These are phyloP conservation scores for Caenorhabditis wallacei DNA, from an alignment of 2,888 invertebrate genomes.

Conservation along the genomic window DNA sequence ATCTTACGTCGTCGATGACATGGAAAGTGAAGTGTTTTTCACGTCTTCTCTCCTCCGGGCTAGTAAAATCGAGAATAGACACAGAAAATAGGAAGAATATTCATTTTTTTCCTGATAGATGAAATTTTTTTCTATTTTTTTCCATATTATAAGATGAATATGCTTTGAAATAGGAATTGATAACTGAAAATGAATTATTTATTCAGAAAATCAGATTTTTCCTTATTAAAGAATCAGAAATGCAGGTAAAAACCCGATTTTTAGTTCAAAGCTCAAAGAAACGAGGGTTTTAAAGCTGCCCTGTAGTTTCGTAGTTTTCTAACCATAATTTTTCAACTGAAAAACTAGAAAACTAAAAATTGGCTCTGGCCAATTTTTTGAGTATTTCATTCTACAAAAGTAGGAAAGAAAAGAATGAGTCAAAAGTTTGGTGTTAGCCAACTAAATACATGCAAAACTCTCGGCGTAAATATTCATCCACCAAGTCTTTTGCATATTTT, in stretches of 20 bases:
- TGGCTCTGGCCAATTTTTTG: background rate
- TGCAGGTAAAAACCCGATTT: too few relatives aligned
- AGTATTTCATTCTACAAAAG: background rate
- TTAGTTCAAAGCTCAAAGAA: too few relatives aligned
- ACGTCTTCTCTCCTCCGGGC: background rate
- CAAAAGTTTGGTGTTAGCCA: background rate
- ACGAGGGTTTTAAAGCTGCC: too few relatives aligned
- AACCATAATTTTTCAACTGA: too few relatives aligned
- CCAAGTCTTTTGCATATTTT: conserved; percentile 23
- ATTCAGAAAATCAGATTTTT: too few relatives aligned
- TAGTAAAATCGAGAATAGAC: background rate
- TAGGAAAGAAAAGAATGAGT: background rate
- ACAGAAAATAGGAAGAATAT: background rate
- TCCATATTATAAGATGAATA: too few relatives aligned
- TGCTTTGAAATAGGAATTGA: too few relatives aligned
- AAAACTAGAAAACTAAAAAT: too few relatives aligned
- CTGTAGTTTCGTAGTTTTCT: too few relatives aligned
- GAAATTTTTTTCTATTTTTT: too few relatives aligned
- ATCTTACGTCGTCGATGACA: conserved; percentile 25
- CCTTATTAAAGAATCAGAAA: too few relatives aligned
- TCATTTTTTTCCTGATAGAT: background rate
- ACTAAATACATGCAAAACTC: conserved; percentile 8
- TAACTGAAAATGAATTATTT: too few relatives aligned
- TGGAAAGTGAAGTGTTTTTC: conserved; percentile 37
- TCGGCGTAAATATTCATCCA: conserved; percentile 17